Percentiles rank a stretch among this genome's conserved stretches.
phyloP scores from a whole-genome alignment of 2,797 vertebrate species.

The Paedocypris micromegethes region DNA sequence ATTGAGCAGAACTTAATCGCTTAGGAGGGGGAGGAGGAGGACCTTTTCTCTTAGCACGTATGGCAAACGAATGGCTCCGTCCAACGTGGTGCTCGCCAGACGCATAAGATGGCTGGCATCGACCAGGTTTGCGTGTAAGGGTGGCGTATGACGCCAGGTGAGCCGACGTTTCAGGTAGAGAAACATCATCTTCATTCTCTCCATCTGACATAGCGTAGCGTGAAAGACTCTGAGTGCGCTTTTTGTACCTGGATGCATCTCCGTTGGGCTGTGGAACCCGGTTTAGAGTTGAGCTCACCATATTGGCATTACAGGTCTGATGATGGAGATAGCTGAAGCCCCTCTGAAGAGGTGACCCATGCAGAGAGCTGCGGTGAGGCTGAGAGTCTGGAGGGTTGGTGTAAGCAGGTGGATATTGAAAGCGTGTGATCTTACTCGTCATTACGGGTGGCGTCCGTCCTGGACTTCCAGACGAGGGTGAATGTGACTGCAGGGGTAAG shows the following conservation, averaged over 20 bases:
- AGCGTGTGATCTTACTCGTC: constrained; percentile 70
- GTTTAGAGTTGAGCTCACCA: constrained; percentile 2
- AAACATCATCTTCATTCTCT: constrained; percentile 70
- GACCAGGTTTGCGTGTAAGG: constrained; percentile 77
- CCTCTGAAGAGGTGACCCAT: constrained; percentile 61
- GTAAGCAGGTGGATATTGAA: constrained; percentile 71
- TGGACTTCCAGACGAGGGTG: constrained; percentile 43
- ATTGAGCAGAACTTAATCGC: constrained; percentile 81
- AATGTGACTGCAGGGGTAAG: constrained; percentile 59
- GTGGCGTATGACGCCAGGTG: constrained; percentile 82
- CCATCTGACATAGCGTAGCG: constrained; percentile 84
- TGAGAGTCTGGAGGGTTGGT: constrained; percentile 55
- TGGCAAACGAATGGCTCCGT: constrained; percentile 88
- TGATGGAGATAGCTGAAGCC: constrained; percentile 68
- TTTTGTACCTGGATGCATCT: constrained; percentile 59
- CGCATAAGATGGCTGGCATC: constrained; percentile 60
- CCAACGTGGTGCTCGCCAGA: constrained; percentile 66
- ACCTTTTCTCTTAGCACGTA: constrained; percentile 82
- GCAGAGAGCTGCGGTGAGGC: neutral
- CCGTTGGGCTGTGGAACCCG: constrained; percentile 40
- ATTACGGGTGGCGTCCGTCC: constrained; percentile 67
- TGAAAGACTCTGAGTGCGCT: constrained; percentile 77
- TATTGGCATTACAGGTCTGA: constrained; percentile 41
- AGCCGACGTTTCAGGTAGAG: neutral
- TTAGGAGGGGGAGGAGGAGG: constrained; percentile 86